Percentiles rank a stretch among this genome's conserved stretches.
phyloP scores from a whole-genome alignment of 2,888 invertebrate species.

The Parelbella ahira region DNA sequence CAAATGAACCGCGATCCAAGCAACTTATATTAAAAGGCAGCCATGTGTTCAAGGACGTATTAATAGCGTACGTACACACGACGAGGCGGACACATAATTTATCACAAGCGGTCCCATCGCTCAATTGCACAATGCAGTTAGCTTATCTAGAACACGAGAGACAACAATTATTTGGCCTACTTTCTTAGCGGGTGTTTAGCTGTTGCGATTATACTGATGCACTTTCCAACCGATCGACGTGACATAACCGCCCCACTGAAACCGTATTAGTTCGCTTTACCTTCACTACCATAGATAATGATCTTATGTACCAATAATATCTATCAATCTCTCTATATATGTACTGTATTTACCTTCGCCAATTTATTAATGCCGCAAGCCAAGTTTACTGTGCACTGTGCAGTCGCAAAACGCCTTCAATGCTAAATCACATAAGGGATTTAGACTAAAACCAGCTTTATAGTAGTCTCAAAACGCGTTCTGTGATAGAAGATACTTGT shows the following conservation, averaged over 20 bases:
- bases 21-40: conserved; percentile 24
- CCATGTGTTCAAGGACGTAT: conserved; percentile 67
- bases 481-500: no score
- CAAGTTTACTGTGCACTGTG: no score
- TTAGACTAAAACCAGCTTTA: no score
- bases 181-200: conserved; percentile 42
- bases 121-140: conserved; percentile 65
- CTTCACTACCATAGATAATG: conserved; percentile 20
- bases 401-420: no score
- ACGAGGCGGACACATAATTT: conserved; percentile 52
- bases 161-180: conserved; percentile 65
- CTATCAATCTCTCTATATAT: no score
- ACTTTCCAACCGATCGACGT: conserved; percentile 51
- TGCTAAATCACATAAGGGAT: no score
- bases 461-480: no score
- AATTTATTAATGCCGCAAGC: no score
- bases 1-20: conserved; percentile 11
- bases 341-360: conserved; percentile 5
- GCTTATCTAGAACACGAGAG: conserved; percentile 66
- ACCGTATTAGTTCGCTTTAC: conserved; percentile 18
- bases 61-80: conserved; percentile 49
- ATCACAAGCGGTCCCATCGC: conserved; percentile 54
- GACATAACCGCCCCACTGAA: conserved; percentile 42
- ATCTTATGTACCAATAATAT: conserved; percentile 14
- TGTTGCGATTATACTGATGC: conserved; percentile 50